phyloP scores from a whole-genome alignment of 2,888 invertebrate genomes.

The Lepidocyrtoides sp. region DNA sequence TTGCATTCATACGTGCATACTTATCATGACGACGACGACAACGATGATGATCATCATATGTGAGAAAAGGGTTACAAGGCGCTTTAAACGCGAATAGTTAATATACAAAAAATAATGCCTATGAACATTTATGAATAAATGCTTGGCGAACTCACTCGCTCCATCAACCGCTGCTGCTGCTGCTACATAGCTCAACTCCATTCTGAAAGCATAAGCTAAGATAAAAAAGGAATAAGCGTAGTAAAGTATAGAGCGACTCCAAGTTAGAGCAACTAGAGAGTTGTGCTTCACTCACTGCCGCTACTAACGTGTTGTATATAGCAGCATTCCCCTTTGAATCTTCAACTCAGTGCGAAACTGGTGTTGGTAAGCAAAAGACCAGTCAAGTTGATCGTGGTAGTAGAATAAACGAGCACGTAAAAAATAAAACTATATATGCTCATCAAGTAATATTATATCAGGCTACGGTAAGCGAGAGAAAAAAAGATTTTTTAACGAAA shows the following conservation, averaged over 20 bases:
- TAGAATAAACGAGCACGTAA: constrained; percentile 7
- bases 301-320: constrained; percentile 14
- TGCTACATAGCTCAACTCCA: background rate
- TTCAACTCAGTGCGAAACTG: constrained; percentile 76
- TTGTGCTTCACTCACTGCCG: constrained; percentile 5
- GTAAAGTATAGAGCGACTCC: too few relatives aligned
- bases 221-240: background rate
- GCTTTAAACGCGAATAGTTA: background rate
- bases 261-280: too few relatives aligned
- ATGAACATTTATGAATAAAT: constrained; percentile 14
- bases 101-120: constrained; percentile 25
- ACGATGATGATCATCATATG: background rate
- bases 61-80: constrained; percentile 49
- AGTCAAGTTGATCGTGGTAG: constrained; percentile 54
- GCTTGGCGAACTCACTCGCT: background rate
- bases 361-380: constrained; percentile 68
- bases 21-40: background rate
- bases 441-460: constrained; percentile 28
- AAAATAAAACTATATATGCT: constrained; percentile 34
- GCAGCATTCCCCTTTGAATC: constrained; percentile 36
- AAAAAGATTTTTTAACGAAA: background rate
- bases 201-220: background rate
- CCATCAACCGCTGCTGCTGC: background rate
- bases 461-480: background rate
- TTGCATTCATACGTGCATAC: constrained; percentile 8